A percentile compares a stretch with the other conserved stretches of the same genome.
These are phyloP conservation scores for Drosophila neocordata DNA, from an alignment of 1,140 invertebrate species.

Conservation along the genomic window DNA sequence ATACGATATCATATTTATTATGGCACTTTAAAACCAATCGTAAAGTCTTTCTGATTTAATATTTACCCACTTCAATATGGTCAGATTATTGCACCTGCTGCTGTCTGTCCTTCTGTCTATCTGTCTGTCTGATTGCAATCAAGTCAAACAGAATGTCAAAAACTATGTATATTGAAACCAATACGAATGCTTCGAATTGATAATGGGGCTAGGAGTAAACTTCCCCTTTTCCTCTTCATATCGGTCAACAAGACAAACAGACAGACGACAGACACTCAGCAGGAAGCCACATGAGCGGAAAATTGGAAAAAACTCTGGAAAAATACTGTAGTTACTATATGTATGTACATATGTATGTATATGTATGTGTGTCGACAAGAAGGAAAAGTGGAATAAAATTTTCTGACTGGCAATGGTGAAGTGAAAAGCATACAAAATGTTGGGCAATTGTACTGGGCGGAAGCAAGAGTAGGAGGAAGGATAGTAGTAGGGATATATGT, in stretches of 20 bases:
- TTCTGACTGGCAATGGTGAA: slow-evolving; percentile 60
- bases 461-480: background rate
- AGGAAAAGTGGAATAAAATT: slow-evolving; percentile 55
- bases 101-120: background rate
- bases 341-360: background rate
- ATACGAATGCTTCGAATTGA: slow-evolving; percentile 53
- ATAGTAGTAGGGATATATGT: slow-evolving; percentile 32
- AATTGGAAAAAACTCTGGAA: slow-evolving; percentile 70
- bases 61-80: slow-evolving; percentile 4
- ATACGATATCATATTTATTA: background rate
- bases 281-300: slow-evolving; percentile 72
- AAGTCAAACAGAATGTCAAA: slow-evolving; percentile 64
- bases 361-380: slow-evolving; percentile 4
- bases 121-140: slow-evolving; percentile 24
- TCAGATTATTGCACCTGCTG: slow-evolving; percentile 31
- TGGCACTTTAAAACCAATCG: background rate
- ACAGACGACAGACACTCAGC: slow-evolving; percentile 29
- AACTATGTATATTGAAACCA: slow-evolving; percentile 52
- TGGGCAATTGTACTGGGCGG: slow-evolving; percentile 54
- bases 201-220: slow-evolving; percentile 43
- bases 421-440: slow-evolving; percentile 69
- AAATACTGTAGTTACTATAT: slow-evolving; percentile 43
- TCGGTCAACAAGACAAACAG: slow-evolving; percentile 59
- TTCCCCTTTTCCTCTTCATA: slow-evolving; percentile 34
- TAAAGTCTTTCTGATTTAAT: background rate